These are phyloP conservation scores for Caenorhabditis sinica DNA, from an alignment of 2,888 invertebrate genomes.

Conservation along the genomic window DNA sequence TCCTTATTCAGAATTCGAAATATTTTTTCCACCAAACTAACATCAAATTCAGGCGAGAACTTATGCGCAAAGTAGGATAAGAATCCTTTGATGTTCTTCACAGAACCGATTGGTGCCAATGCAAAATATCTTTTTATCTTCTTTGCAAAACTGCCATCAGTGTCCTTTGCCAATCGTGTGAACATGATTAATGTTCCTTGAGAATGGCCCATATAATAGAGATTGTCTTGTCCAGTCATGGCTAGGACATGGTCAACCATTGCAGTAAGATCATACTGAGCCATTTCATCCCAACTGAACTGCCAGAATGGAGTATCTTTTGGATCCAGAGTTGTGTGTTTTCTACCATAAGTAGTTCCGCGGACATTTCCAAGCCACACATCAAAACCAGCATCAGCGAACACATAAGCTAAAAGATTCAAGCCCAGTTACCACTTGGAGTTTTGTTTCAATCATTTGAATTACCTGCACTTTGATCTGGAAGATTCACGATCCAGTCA, in stretches of 20 bases:
- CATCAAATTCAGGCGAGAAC: slow-evolving; percentile 74
- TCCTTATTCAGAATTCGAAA: not conserved
- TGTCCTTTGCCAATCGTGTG: slow-evolving; percentile 71
- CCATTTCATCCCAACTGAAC: slow-evolving; percentile 92
- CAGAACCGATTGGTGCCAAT: slow-evolving; percentile 81
- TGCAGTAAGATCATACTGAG: slow-evolving; percentile 91
- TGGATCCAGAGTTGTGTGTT: slow-evolving; percentile 68
- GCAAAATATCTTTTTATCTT: slow-evolving; percentile 82
- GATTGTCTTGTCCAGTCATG: slow-evolving; percentile 86
- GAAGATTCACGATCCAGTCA: slow-evolving; percentile 78
- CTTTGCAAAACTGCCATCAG: slow-evolving; percentile 72
- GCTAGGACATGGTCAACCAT: slow-evolving; percentile 88
- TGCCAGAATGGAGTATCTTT: slow-evolving; percentile 73
- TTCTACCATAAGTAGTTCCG: slow-evolving; percentile 73
- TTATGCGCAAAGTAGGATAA: slow-evolving; percentile 75
- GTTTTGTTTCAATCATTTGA: too few species aligned
- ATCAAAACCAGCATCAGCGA: too few species aligned
- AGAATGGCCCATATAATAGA: slow-evolving; percentile 93
- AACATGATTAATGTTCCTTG: slow-evolving; percentile 86
- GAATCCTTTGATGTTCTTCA: slow-evolving; percentile 83
- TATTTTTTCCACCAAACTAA: slow-evolving; percentile 33
- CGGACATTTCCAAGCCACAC: slow-evolving; percentile 78
- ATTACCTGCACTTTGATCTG: slow-evolving; percentile 69
- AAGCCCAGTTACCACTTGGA: too few species aligned
- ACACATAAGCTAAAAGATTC: too few species aligned